phyloP scores from a whole-genome alignment of 2,888 invertebrate species.

The Melangyna quadrimaculata region DNA sequence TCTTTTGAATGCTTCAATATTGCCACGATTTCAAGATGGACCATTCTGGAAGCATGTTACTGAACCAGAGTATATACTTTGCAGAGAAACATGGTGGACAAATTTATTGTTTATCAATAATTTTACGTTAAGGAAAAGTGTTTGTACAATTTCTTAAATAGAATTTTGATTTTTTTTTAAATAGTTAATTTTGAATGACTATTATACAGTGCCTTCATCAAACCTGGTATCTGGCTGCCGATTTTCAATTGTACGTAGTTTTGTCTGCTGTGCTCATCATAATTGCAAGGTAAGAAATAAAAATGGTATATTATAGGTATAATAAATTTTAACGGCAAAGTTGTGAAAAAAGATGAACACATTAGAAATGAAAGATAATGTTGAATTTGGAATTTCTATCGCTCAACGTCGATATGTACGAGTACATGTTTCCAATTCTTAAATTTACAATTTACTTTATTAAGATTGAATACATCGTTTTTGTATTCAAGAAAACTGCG shows the following conservation, averaged over 20 bases:
- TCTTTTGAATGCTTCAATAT: constrained; percentile 77
- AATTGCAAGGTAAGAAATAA: constrained; percentile 74
- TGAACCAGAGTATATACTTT: constrained; percentile 77
- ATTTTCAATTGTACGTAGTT: constrained; percentile 78
- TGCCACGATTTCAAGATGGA: constrained; percentile 79
- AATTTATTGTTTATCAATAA: constrained; percentile 80
- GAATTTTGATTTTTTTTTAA: neutral
- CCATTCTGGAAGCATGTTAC: constrained; percentile 80
- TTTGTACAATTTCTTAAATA: constrained; percentile 50
- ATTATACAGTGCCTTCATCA: constrained; percentile 77
- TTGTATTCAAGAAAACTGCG: too few species aligned
- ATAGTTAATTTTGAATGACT: neutral
- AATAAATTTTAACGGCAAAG: too few species aligned
- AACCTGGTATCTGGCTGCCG: constrained; percentile 78
- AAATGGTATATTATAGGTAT: neutral
- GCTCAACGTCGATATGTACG: too few species aligned
- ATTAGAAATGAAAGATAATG: too few species aligned
- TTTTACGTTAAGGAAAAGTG: constrained; percentile 76
- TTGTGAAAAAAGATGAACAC: too few species aligned
- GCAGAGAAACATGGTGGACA: constrained; percentile 80
- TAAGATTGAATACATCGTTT: too few species aligned
- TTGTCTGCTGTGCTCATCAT: constrained; percentile 75
- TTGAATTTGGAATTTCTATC: too few species aligned
- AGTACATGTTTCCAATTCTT: too few species aligned
- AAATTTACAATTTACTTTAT: too few species aligned